Percentiles rank a stretch among this genome's conserved stretches.
Conservation (phyloP, 2,113 vertebrate genomes). For the Nyctibius bracteatus region DNA sequence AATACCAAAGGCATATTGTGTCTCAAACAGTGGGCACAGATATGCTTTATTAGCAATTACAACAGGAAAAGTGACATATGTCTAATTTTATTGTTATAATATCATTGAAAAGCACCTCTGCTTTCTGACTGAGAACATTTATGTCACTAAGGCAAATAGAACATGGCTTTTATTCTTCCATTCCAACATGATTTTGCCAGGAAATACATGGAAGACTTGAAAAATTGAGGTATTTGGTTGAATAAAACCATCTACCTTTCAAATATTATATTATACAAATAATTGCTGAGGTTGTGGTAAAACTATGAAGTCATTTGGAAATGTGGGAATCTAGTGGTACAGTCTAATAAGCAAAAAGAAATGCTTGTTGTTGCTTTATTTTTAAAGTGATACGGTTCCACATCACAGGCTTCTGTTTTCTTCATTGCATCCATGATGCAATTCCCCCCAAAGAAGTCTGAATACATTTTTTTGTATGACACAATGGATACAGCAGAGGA, state of each 20-base stretch:
- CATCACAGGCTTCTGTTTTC: neutral
- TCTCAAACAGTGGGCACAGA: constrained; percentile 1
- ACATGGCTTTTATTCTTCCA: neutral
- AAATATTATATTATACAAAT: neutral
- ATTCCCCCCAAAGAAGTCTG: neutral
- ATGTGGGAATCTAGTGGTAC: neutral
- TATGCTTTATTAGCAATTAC: neutral
- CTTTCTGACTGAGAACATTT: neutral
- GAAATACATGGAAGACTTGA: neutral
- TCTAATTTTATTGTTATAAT: constrained; percentile 32
- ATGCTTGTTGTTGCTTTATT: neutral
- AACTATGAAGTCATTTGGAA: neutral
- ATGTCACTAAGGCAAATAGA: neutral
- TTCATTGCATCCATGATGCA: neutral
- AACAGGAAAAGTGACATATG: neutral
- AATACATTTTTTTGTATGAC: neutral
- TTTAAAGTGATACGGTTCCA: neutral
- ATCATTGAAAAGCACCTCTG: neutral
- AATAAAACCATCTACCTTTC: neutral
- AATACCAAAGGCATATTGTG: neutral
- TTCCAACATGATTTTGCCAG: neutral
- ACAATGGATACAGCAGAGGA: neutral
- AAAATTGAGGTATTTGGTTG: neutral
- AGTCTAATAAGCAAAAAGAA: neutral
- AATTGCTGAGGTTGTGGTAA: neutral